Evolutionary conservation across 2,888 invertebrate genomes (phyloP), one percentile per base, ranked within the genome.

Genomic region (Spisula subtruncata): DNA sequence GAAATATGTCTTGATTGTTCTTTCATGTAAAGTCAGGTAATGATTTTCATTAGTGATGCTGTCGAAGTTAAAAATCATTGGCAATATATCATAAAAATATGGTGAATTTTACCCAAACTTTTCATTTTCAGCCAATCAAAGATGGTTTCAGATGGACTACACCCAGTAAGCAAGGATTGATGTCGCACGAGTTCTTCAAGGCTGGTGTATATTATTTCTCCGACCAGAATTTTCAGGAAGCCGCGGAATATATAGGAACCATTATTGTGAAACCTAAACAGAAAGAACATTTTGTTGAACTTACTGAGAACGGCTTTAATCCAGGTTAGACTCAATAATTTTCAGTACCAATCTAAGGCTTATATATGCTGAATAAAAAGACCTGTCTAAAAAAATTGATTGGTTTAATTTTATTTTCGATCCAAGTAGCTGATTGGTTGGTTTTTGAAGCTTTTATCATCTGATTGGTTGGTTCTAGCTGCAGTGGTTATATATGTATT

Each of bases 181-280:
- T 97, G 94, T 95, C 96, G 4, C 94, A 96, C 81, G 95, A 95
- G 91, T 97, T 97, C 92, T 94, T 95, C 89, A 94, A 96, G 80
- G 92, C 96, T 14, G 97, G 97, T 5, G 96, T 97, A 20, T 97
- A 95, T 93, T 96, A 96, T 93, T 97, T 93, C 94, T 96, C 96
- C 0, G 97, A 97, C 92, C 96, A 96, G 91, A 96, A 96, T 91
- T 95, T 95, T 91, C 94, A 96, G 81, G 96, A 96, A 88, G 96
- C 96, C 6, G 97, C 97, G 0, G 96, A 96, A 85, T 96, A 96
- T 90, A 94, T 96, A 0, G 97, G 97, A 12, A 97, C 96, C 16
- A 94, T 97, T 87, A 97, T 97, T 84, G 97, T 97, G 71, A 96
- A 96, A 92, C 96, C 96, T 5, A 96, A 96, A 90, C 96, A 96